Evolutionary conservation across 2,797 vertebrate species (phyloP), one percentile per base, ranked within the genome.

Genomic region (Limosa lapponica): DNA sequence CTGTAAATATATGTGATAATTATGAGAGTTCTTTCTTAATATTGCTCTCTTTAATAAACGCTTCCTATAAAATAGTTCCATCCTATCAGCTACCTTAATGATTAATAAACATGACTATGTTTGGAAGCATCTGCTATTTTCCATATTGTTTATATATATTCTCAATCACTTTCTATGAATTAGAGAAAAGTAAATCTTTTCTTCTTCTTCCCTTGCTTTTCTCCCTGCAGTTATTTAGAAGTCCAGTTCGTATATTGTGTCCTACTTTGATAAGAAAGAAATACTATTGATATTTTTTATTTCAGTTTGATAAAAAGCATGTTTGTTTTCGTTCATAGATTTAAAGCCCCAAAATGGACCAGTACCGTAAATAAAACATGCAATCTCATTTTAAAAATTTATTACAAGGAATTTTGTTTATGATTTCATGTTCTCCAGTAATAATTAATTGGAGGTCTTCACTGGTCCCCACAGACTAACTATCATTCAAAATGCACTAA

Each of bases 371-470:
- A 98, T 98, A 98, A 98, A 98, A 98, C 98, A 98, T 98, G 98
- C 69, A 93, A 96, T 98, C 97, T 98, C 97, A 97, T 98, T 98
- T 98, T 97, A 98, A 98, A 98, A 98, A 98, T 98, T 98, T 98
- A 98, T 98, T 98, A 98, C 96, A 98, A 98, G 98, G 98, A 98
- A 98, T 98, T 98, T 98, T 98, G 98, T 98, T 98, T 98, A 98
- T 98, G 97, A 98, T 98, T 98, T 98, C 97, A 98, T 98, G 97
- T 98, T 98, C 98, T 97, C 97, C 97, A 98, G 98, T 98, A 98
- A 98, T 98, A 98, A 98, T 98, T 98, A 98, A 98, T 98, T 98
- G 97, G 97, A 98, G 98, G 98, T 98, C 97, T 98, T 98, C 97
- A 97, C 89, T 96, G 92, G 94, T 98, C 98, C 97, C 98, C 52